phyloP scores from a whole-genome alignment of 2,888 invertebrate genomes.

The Pachydiplax longipennis region DNA sequence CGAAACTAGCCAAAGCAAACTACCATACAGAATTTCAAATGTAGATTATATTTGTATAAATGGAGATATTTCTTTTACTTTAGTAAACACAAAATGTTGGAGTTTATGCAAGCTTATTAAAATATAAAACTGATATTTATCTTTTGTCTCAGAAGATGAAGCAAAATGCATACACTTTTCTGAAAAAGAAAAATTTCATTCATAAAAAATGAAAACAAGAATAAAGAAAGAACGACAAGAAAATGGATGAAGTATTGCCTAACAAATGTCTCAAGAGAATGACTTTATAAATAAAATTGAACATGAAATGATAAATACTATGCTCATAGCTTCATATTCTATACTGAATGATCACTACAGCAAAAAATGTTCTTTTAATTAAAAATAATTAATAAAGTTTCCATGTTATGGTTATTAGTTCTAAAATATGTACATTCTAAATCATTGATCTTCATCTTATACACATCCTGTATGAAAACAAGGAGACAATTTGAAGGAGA shows the following conservation, averaged over 20 bases:
- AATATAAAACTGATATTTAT: constrained; percentile 14
- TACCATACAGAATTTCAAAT: too few species aligned
- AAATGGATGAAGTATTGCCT: not conserved
- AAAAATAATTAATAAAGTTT: not conserved
- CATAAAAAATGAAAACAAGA: not conserved
- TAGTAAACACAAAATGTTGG: too few species aligned
- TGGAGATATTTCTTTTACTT: too few species aligned
- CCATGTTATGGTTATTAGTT: not conserved
- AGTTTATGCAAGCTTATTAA: not conserved
- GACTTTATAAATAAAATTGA: too few species aligned
- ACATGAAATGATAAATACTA: too few species aligned
- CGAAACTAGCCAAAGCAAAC: too few species aligned
- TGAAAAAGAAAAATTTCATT: constrained; percentile 11
- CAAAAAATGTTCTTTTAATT: too few species aligned
- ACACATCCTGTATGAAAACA: not conserved
- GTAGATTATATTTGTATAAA: too few species aligned
- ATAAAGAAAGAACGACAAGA: not conserved
- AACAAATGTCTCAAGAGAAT: not conserved
- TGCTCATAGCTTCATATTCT: too few species aligned
- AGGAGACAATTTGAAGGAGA: too few species aligned
- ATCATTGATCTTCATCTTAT: not conserved
- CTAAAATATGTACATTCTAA: not conserved
- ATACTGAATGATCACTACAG: too few species aligned
- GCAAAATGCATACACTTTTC: constrained; percentile 35
- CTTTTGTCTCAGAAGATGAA: not conserved